These are phyloP conservation scores for Laupala kohalensis DNA, from an alignment of 1,140 invertebrate genomes.

Conservation along the genomic window DNA sequence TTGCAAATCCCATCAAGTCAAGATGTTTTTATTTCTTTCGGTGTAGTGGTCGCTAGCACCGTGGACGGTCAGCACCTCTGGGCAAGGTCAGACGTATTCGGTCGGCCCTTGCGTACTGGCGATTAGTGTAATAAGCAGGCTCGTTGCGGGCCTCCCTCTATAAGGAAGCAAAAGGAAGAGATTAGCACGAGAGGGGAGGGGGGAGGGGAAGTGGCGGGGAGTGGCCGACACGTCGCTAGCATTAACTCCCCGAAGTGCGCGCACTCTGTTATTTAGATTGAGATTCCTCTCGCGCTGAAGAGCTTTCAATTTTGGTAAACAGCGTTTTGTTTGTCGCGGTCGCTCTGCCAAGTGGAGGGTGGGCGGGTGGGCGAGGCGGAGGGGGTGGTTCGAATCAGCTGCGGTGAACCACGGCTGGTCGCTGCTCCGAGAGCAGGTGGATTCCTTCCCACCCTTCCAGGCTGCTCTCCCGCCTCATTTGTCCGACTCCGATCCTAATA, in stretches of 20 bases:
- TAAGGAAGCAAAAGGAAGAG: background rate
- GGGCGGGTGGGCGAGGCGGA: background rate
- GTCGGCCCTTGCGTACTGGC: background rate
- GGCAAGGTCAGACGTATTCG: no score
- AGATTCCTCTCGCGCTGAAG: background rate
- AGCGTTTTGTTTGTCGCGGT: background rate
- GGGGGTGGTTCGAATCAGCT: no score
- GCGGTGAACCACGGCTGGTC: background rate
- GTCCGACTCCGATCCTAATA: background rate
- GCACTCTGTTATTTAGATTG: background rate
- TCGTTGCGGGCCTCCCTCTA: background rate
- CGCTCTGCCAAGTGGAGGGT: background rate
- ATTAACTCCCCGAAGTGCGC: background rate
- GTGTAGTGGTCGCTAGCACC: no score
- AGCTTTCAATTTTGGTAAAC: background rate
- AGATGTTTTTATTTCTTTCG: no score
- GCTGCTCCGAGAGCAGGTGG: background rate
- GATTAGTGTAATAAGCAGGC: background rate
- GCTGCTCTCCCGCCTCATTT: background rate
- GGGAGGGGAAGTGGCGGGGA: no score
- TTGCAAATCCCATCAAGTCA: no score
- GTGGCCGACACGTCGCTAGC: background rate
- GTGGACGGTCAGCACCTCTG: no score
- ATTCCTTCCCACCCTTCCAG: background rate
- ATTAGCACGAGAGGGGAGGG: no score